Evolutionary conservation across 2,797 vertebrate genomes (phyloP).

Genomic region (Silurus aristotelis): DNA sequence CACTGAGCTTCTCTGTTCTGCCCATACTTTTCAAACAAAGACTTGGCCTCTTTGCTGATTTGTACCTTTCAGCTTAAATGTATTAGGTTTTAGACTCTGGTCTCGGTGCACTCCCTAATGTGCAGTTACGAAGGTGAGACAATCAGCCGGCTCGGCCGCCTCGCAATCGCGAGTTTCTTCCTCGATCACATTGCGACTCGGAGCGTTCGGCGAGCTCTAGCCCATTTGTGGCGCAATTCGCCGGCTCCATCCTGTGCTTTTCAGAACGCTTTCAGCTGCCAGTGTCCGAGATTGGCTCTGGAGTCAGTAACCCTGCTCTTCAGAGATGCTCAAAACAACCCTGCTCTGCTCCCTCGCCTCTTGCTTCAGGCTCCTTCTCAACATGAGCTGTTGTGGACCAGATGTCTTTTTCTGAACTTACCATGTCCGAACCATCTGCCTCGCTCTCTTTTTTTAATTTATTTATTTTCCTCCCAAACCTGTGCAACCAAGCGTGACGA

Average conservation of each 20-base stretch:
- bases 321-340: slow-evolving; percentile 29
- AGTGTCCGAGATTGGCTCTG: slow-evolving; percentile 5
- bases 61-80: not conserved
- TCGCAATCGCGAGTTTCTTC: not conserved
- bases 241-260: not conserved
- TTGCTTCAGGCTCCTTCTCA: slow-evolving; percentile 50
- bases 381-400: slow-evolving; percentile 66
- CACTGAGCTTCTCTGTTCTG: not conserved
- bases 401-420: slow-evolving; percentile 67
- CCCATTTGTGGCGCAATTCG: slow-evolving; percentile 3
- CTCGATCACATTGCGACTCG: not conserved
- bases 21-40: not conserved
- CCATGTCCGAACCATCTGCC: slow-evolving; percentile 68
- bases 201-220: not conserved
- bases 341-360: slow-evolving; percentile 35
- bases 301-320: slow-evolving; percentile 15
- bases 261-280: slow-evolving; percentile 16
- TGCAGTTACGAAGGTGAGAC: not conserved
- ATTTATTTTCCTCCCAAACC: not conserved
- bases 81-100: not conserved
- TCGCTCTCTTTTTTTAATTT: slow-evolving; percentile 6
- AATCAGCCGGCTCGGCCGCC: not conserved
- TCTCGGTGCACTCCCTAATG: not conserved
- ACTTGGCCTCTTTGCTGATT: not conserved
- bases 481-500: slow-evolving; percentile 47